Percentiles rank a stretch among this genome's conserved stretches.
Conservation (phyloP, 1,140 invertebrate species). For the Parasteatoda tepidariorum region DNA sequence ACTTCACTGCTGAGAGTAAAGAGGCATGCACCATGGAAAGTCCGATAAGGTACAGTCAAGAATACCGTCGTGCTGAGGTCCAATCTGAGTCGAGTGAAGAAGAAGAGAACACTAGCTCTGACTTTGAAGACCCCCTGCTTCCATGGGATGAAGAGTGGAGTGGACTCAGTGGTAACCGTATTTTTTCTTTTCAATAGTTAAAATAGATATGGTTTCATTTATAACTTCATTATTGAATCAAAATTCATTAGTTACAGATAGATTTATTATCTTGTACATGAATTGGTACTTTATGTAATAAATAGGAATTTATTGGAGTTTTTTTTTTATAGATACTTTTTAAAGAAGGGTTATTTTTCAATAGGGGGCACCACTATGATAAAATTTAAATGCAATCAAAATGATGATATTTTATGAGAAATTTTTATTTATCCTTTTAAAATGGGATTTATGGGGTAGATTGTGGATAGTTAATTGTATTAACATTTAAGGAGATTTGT, state of each 20-base stretch:
- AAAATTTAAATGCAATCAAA: too few species aligned
- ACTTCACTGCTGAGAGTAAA: constrained; percentile 59
- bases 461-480: too few species aligned
- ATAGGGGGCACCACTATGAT: too few species aligned
- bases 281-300: too few species aligned
- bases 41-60: constrained; percentile 61
- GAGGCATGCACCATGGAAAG: constrained; percentile 61
- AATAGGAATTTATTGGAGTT: too few species aligned
- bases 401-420: too few species aligned
- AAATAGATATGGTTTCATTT: not conserved
- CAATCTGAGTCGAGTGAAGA: constrained; percentile 12
- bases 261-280: too few species aligned
- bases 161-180: constrained; percentile 40
- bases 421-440: too few species aligned
- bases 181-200: not conserved
- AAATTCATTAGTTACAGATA: not conserved
- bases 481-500: too few species aligned
- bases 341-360: too few species aligned
- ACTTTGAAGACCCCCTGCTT: constrained; percentile 60
- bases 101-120: constrained; percentile 53
- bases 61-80: constrained; percentile 47
- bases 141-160: constrained; percentile 62
- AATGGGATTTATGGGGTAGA: too few species aligned
- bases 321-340: too few species aligned
- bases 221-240: not conserved